These are phyloP conservation scores for Momotus momota DNA, from an alignment of 2,797 vertebrate genomes.

Conservation along the genomic window DNA sequence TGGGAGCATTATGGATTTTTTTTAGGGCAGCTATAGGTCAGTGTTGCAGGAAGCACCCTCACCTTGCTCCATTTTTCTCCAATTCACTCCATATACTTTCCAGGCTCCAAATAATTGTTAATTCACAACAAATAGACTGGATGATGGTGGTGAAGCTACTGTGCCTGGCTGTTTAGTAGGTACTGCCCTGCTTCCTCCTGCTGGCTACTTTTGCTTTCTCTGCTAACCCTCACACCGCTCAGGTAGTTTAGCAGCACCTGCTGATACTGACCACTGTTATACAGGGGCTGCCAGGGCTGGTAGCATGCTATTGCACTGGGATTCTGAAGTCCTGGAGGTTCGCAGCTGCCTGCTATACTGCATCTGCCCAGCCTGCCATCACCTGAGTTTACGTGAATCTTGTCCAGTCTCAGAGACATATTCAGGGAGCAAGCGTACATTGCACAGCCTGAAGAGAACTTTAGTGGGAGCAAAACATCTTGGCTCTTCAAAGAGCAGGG, in stretches of 20 bases:
- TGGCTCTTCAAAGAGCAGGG: not conserved
- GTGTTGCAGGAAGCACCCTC: not conserved
- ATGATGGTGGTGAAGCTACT: not conserved
- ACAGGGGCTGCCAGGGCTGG: not conserved
- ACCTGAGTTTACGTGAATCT: not conserved
- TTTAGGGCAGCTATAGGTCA: not conserved
- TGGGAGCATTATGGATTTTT: not conserved
- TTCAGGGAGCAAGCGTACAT: not conserved
- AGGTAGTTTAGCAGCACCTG: not conserved
- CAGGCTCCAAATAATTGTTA: not conserved
- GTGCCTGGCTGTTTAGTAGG: not conserved
- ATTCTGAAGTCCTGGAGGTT: not conserved
- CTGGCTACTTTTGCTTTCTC: not conserved
- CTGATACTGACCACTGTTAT: not conserved
- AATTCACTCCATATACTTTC: not conserved
- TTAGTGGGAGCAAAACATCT: not conserved
- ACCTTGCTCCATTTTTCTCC: not conserved
- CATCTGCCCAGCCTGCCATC: not conserved
- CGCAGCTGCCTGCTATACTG: not conserved
- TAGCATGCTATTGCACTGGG: not conserved
- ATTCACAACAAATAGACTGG: not conserved
- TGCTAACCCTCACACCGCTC: not conserved
- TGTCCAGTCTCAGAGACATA: not conserved
- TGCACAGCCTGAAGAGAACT: not conserved
- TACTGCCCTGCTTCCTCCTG: not conserved